Evolutionary conservation across 1,140 invertebrate genomes (phyloP).

Genomic region (Aphaenogaster ashmeadi): DNA sequence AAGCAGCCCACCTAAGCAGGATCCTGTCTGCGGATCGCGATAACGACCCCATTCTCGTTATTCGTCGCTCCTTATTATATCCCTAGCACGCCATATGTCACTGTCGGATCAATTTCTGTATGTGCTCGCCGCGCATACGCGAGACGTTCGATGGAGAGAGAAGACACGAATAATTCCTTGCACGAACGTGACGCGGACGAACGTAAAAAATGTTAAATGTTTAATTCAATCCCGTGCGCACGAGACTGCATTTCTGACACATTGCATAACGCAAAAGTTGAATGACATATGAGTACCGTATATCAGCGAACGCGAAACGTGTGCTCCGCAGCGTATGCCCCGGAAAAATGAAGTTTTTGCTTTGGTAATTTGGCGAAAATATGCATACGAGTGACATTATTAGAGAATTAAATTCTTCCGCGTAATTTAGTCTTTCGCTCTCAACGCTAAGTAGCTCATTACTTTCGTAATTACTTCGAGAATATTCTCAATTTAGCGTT

Average conservation of each 20-base stretch:
- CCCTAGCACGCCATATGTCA: slow-evolving; percentile 49
- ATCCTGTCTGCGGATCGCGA: slow-evolving; percentile 59
- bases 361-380: slow-evolving; percentile 6
- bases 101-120: slow-evolving; percentile 56
- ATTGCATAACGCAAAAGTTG: slow-evolving; percentile 28
- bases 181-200: neutral
- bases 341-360: slow-evolving; percentile 8
- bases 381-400: slow-evolving; percentile 9
- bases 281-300: neutral
- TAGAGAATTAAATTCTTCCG: slow-evolving; percentile 20
- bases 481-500: neutral
- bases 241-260: neutral
- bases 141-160: neutral
- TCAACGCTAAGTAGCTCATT: neutral
- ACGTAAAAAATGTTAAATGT: slow-evolving; percentile 43
- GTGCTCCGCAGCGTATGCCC: neutral
- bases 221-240: slow-evolving; percentile 3
- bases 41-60: slow-evolving; percentile 61
- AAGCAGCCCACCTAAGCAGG: slow-evolving; percentile 46
- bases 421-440: neutral
- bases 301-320: neutral
- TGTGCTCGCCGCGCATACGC: neutral
- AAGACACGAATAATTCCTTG: neutral
- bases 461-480: slow-evolving; percentile 10
- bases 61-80: slow-evolving; percentile 65